phyloP scores from a whole-genome alignment of 2,797 vertebrate genomes.

The Nannoperca australis region DNA sequence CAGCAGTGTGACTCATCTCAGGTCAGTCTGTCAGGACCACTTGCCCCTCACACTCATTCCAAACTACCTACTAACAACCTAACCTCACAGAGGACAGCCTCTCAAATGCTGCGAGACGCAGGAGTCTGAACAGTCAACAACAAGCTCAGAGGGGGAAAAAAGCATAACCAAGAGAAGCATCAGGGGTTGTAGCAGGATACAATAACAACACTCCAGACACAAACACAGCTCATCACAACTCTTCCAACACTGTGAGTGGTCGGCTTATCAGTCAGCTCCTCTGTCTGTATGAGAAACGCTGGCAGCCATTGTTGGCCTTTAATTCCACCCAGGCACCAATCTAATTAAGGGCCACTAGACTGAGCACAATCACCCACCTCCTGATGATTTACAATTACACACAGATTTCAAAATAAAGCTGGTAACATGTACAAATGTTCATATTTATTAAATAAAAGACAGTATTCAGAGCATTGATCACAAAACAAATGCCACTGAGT shows the following conservation, averaged over 20 bases:
- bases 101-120: constrained; percentile 49
- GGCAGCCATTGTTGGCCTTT: constrained; percentile 70
- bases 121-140: constrained; percentile 50
- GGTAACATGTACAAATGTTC: constrained; percentile 21
- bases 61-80: constrained; percentile 54
- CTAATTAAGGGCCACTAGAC: constrained; percentile 76
- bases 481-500: background rate
- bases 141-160: constrained; percentile 18
- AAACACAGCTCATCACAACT: constrained; percentile 38
- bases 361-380: constrained; percentile 66
- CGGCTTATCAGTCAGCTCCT: constrained; percentile 57
- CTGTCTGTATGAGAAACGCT: constrained; percentile 61
- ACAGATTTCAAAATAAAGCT: constrained; percentile 65
- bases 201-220: constrained; percentile 53
- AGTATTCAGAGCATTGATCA: background rate
- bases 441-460: background rate
- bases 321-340: constrained; percentile 70
- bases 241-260: constrained; percentile 52
- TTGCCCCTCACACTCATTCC: constrained; percentile 53
- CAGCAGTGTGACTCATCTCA: constrained; percentile 62
- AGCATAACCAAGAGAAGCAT: too few species aligned
- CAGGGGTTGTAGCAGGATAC: constrained; percentile 36
- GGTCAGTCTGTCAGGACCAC: constrained; percentile 64
- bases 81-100: constrained; percentile 47
- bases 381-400: constrained; percentile 69